Evolutionary conservation across 2,888 invertebrate genomes (phyloP), one percentile per base, ranked within the genome.

Genomic region (Mythimna vitellina): DNA sequence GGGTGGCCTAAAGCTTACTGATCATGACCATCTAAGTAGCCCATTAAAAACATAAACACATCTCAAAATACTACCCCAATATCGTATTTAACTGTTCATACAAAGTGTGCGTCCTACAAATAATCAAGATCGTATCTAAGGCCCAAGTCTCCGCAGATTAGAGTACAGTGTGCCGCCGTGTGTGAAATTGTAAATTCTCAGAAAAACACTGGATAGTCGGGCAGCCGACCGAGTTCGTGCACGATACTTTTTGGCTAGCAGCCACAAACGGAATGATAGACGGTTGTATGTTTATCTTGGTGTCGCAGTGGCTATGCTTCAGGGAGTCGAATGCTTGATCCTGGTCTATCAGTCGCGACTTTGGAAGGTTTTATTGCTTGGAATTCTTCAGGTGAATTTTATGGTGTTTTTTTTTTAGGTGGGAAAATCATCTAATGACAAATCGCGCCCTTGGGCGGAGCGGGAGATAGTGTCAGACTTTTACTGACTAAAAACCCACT

Each of bases 161-260:
- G 58, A 68, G 46, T n/a, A 65, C 63, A 17, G 46, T 73, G 73
- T 54, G 54, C 64, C n/a, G n/a, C 51, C 75, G 71, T 75, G 62
- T 73, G 75, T 75, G 66, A 81, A 78, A 82, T 82, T 84, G 75
- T 84, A 78, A 78, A 84, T 81, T 78, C 51, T 42, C 60, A 78
- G 82, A 78, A 73, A 83, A 82, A 73, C 57, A 69, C 53, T 67
- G 53, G 58, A 29, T 54, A 58, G 66, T 66, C 49, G 65, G 65
- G 53, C 42, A 58, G 20, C 49, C 29, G 17, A 69, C 61, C 65
- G 65, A 62, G 35, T 58, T 53, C 54, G 75, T 65, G 20, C 17
- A 32, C 70, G 70, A 65, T 79, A 79, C 76, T 79, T 80, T 76
- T 79, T 79, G 79, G 79, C 79, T 68, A 17, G 64, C 1, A 65